Evolutionary conservation across 2,888 invertebrate species (phyloP), one percentile per base, ranked within the genome.

Genomic region (Melanchra persicariae): DNA sequence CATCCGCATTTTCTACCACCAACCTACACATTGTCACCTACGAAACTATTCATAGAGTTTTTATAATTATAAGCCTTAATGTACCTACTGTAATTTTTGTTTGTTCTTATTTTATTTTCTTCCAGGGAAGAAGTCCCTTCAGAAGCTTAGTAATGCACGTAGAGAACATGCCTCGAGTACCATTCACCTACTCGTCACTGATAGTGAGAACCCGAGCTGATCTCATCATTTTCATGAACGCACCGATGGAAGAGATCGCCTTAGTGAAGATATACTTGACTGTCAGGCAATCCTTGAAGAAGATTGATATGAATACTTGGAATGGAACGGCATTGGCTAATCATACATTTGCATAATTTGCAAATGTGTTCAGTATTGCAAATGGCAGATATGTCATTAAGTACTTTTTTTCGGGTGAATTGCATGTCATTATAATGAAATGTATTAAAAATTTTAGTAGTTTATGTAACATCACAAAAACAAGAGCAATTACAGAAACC

Each of bases 161-260:
- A 6, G 77, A 81, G 4, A 69, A 79, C 26, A 43, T 81, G 30
- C 79, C 79, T 5, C 26, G 47, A 2, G 3, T 79, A 57, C 79
- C 79, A 1, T 79, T 79, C 10, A 81, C 79, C 0, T 79, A 79
- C 37, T 52, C 77, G 0, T 79, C 79, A 7, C 19, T 79, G 10
- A 81, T 66, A 54, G 79, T 79, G 2, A 40, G 77, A 17, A 79
- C 75, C 12, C 61, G 77, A 17, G 59, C 75, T 19, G 75, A 77
- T 10, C 37, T 74, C 5, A 10, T 9, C 1, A 69, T 69, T 10
- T 26, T 15, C 0, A 49, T 74, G 40, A n/a, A n/a, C 15, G 24
- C 51, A 45, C 61, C 76, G 8, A 1, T 12, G 12, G 77, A 69
- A 52, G 45, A 60, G 10, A 2, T 77, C 1, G 62, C 75, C 15